A percentile compares a stretch with the other conserved stretches of the same genome.
Evolutionary conservation across 2,888 invertebrate genomes (phyloP).

Genomic region (Scaptomyza reducta): DNA sequence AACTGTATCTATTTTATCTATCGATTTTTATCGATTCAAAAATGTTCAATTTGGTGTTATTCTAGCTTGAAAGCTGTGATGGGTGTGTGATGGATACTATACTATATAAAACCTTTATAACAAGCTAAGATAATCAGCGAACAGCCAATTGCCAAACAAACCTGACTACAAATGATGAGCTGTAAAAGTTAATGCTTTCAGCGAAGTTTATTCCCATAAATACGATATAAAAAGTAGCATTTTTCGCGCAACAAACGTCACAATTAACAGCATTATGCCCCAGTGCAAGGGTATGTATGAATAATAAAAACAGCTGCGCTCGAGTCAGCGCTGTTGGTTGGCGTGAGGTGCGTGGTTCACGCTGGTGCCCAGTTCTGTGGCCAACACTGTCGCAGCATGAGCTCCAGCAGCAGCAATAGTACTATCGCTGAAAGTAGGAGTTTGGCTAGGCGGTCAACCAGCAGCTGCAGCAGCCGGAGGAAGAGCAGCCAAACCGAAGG

Average conservation of each 20-base stretch:
- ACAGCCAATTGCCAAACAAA: too few relatives aligned
- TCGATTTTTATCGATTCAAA: too few relatives aligned
- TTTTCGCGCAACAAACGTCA: not conserved
- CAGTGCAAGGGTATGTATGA: not conserved
- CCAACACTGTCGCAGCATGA: slow-evolving; percentile 23
- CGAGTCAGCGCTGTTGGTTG: slow-evolving; percentile 6
- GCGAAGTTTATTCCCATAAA: too few relatives aligned
- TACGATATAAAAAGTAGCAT: too few relatives aligned
- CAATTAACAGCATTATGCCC: not conserved
- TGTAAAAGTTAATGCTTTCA: too few relatives aligned
- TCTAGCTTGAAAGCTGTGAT: too few relatives aligned
- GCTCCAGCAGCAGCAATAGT: not conserved
- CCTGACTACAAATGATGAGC: too few relatives aligned
- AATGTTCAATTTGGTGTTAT: too few relatives aligned
- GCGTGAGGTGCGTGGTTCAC: not conserved
- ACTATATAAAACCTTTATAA: too few relatives aligned
- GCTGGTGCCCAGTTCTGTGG: slow-evolving; percentile 12
- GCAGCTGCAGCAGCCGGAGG: not conserved
- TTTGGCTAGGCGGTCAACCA: not conserved
- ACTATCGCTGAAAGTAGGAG: not conserved
- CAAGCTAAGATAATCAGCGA: too few relatives aligned
- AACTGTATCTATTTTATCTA: too few relatives aligned
- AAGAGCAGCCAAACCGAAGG: not conserved
- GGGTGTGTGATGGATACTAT: too few relatives aligned
- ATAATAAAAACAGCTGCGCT: slow-evolving; percentile 28